Evolutionary conservation across 2,888 invertebrate genomes (phyloP).

Genomic region (Venusia cambrica): DNA sequence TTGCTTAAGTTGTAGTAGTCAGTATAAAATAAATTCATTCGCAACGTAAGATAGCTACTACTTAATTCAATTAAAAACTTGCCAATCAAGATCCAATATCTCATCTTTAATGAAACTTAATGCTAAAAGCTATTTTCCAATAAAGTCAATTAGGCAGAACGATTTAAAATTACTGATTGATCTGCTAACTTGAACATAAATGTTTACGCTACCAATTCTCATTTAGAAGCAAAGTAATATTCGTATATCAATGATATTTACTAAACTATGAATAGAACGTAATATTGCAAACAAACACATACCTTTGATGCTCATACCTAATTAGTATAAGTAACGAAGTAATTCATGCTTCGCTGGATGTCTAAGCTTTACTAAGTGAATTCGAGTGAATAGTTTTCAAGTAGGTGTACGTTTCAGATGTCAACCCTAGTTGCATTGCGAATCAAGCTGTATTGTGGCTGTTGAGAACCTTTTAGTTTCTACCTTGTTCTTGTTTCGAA

Average conservation of each 20-base stretch:
- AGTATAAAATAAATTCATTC: too few relatives aligned
- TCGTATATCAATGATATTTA: too few relatives aligned
- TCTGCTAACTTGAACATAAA: not conserved
- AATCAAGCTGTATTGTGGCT: slow-evolving; percentile 4
- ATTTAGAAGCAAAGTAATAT: too few relatives aligned
- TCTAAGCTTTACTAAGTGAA: slow-evolving; percentile 43
- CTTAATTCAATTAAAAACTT: slow-evolving; percentile 19
- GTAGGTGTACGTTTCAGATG: slow-evolving; percentile 18
- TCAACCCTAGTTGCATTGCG: slow-evolving; percentile 22
- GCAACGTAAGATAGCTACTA: too few relatives aligned
- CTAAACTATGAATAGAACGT: slow-evolving; percentile 4
- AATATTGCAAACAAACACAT: slow-evolving; percentile 16
- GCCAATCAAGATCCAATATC: slow-evolving; percentile 20
- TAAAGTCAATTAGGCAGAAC: slow-evolving; percentile 13
- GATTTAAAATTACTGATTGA: slow-evolving; percentile 10
- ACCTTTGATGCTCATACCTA: slow-evolving; percentile 45
- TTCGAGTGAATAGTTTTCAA: slow-evolving; percentile 37
- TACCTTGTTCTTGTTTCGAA: too few relatives aligned
- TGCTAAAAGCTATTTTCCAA: slow-evolving; percentile 17
- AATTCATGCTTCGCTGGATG: slow-evolving; percentile 45
- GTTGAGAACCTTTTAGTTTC: slow-evolving; percentile 1
- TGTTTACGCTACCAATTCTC: too few relatives aligned
- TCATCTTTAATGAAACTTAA: slow-evolving; percentile 16
- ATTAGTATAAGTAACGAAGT: slow-evolving; percentile 54
- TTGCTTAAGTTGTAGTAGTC: too few relatives aligned